A percentile compares a stretch with the other conserved stretches of the same genome.
phyloP scores from a whole-genome alignment of 2,888 invertebrate genomes.

The Diabrotica balteata region DNA sequence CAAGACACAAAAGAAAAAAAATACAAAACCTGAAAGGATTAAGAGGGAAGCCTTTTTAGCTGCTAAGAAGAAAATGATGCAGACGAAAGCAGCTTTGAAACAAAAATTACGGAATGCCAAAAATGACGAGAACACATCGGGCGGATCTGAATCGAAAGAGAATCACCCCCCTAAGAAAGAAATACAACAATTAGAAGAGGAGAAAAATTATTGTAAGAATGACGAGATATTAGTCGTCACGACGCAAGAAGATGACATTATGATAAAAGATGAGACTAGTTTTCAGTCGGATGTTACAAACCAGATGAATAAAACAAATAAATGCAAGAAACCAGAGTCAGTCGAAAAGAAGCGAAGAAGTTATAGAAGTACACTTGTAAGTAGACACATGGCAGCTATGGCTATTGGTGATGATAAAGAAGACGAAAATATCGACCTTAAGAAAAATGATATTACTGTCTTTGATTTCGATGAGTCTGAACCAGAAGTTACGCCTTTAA shows the following conservation, averaged over 20 bases:
- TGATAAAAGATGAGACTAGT: not conserved
- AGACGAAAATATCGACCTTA: not conserved
- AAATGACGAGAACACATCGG: not conserved
- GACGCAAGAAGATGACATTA: too few relatives aligned
- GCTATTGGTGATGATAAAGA: not conserved
- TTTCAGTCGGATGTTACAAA: not conserved
- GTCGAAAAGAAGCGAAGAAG: not conserved
- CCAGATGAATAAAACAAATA: not conserved
- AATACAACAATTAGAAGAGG: not conserved
- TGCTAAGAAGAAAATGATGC: slow-evolving; percentile 12
- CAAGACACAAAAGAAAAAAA: not conserved
- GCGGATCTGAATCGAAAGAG: not conserved
- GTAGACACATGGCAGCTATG: not conserved
- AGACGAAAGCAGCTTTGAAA: slow-evolving; percentile 13
- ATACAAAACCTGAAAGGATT: not conserved
- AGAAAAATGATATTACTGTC: slow-evolving; percentile 32
- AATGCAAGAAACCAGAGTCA: not conserved
- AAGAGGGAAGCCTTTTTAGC: slow-evolving; percentile 5
- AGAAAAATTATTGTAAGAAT: not conserved
- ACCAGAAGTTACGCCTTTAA: slow-evolving; percentile 26
- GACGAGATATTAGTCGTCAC: not conserved
- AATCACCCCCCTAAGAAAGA: slow-evolving; percentile 11
- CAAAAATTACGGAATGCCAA: slow-evolving; percentile 6
- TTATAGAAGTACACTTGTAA: not conserved
- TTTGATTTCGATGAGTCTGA: slow-evolving; percentile 38